Base-by-base conservation (phyloP, 2,113 vertebrate species). In the Megaceryle maxima region DNA sequence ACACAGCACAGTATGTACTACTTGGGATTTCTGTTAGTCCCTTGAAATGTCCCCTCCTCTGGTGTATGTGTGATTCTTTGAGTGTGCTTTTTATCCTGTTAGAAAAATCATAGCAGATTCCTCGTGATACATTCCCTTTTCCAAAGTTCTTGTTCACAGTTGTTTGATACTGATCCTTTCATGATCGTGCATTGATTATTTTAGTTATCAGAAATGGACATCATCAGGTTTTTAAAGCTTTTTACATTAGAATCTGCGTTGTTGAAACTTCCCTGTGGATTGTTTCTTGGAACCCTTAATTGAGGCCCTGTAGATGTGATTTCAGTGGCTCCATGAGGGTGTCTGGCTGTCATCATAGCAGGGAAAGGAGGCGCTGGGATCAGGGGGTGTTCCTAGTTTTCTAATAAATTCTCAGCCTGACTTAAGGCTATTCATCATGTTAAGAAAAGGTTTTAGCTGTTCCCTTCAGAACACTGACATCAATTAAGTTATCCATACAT, bases 381-480 rank as follows among this genome's bases (percentile, higher is more conserved):
- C 64, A 79, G 15, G 17, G 39, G 8, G 2, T 83, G 33, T 60
- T 94, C 53, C 67, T 87, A 11, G 2, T 53, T 90, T 60, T 75
- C 63, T 64, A 77, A 73, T 94, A 59, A 85, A 90, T 92, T 94
- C 67, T 80, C 43, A 62, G 33, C 63, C 75, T 90, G 84, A 48
- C 84, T 46, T 44, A 51, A 57, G 60, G 43, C 82, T 53, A 43
- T 94, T 83, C 22, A 92, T 95, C 92, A 92, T 70, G 70, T 69
- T 79, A 91, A 69, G 51, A 56, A 48, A 91, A 67, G 78, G 57
- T 46, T 84, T 93, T 76, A 79, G 79, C 83, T 73, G 56, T 39
- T 97, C 88, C 68, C 33, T 94, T 85, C 81, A 86, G 63, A 96
- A 35, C 57, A 63, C 43, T 70, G 83, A 35, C 68, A 89, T 69